Conservation (phyloP, 2,113 vertebrate species). For the Argyrosomus japonicus region DNA sequence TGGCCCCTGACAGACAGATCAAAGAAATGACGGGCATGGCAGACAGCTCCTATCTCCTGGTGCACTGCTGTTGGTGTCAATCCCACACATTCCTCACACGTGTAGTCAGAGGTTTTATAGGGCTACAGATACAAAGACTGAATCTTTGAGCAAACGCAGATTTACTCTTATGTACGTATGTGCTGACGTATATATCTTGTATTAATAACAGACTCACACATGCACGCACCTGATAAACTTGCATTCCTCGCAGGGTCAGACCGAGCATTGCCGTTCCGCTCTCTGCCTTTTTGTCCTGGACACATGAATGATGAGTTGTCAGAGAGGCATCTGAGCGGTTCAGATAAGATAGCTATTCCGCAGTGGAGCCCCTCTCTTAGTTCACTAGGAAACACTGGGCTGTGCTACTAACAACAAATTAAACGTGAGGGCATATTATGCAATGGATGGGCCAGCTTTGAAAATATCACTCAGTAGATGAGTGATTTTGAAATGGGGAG, state of each 20-base stretch:
- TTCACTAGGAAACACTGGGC: slow-evolving; percentile 28
- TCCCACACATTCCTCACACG: slow-evolving; percentile 80
- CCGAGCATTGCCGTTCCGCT: slow-evolving; percentile 88
- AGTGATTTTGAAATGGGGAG: slow-evolving; percentile 50
- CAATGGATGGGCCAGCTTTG: slow-evolving; percentile 51
- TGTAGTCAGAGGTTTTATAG: slow-evolving; percentile 61
- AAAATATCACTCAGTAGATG: slow-evolving; percentile 57
- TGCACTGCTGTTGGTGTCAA: slow-evolving; percentile 67
- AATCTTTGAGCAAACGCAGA: slow-evolving; percentile 67
- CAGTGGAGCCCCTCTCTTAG: slow-evolving; percentile 35
- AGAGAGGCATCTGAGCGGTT: slow-evolving; percentile 70
- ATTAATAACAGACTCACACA: slow-evolving; percentile 50
- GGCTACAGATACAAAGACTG: slow-evolving; percentile 23
- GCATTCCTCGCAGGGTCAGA: slow-evolving; percentile 91
- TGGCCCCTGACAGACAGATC: slow-evolving; percentile 79
- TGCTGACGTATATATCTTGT: slow-evolving; percentile 32
- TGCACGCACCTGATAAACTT: slow-evolving; percentile 91
- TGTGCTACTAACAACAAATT: slow-evolving; percentile 46
- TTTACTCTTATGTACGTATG: slow-evolving; percentile 18
- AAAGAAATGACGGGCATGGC: slow-evolving; percentile 74
- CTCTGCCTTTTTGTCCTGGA: slow-evolving; percentile 92
- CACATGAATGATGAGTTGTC: slow-evolving; percentile 73
- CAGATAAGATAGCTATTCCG: slow-evolving; percentile 71
- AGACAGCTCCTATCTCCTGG: slow-evolving; percentile 72
- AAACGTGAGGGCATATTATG: slow-evolving; percentile 44